Conservation (phyloP, 2,888 invertebrate genomes). For the Cephus spinipes region DNA sequence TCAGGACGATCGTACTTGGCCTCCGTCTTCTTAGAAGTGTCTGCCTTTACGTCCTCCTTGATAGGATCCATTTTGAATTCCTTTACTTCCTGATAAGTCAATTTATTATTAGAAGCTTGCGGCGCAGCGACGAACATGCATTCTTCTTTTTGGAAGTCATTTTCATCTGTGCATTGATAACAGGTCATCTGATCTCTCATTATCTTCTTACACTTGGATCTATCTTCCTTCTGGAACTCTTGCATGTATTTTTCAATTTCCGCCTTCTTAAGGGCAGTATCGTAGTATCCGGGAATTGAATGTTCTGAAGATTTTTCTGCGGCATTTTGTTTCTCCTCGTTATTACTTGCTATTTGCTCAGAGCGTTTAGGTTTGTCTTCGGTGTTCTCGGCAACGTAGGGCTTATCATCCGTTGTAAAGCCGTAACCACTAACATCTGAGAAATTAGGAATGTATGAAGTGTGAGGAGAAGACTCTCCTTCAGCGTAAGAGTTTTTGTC, state of each 20-base stretch:
- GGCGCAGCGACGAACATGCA: slow-evolving; percentile 82
- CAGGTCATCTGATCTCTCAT: slow-evolving; percentile 83
- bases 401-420: slow-evolving; percentile 10
- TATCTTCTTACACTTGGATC: slow-evolving; percentile 78
- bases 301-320: background rate
- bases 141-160: slow-evolving; percentile 80
- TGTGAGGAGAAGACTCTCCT: background rate
- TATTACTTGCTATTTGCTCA: background rate
- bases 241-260: slow-evolving; percentile 79
- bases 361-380: background rate
- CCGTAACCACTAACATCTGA: background rate
- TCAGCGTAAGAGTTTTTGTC: background rate
- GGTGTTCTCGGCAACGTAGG: slow-evolving; percentile 9
- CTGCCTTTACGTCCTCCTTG: slow-evolving; percentile 33
- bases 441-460: background rate
- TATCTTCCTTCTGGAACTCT: slow-evolving; percentile 80
- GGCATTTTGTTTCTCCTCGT: background rate
- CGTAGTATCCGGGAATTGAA: slow-evolving; percentile 36
- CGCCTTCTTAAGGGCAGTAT: slow-evolving; percentile 67
- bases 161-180: slow-evolving; percentile 77
- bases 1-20: background rate
- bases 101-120: slow-evolving; percentile 74
- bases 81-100: slow-evolving; percentile 77
- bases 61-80: slow-evolving; percentile 54
- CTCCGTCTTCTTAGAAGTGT: slow-evolving; percentile 58